phyloP scores from a whole-genome alignment of 2,797 vertebrate species.

The Micropoecilia bifurca region DNA sequence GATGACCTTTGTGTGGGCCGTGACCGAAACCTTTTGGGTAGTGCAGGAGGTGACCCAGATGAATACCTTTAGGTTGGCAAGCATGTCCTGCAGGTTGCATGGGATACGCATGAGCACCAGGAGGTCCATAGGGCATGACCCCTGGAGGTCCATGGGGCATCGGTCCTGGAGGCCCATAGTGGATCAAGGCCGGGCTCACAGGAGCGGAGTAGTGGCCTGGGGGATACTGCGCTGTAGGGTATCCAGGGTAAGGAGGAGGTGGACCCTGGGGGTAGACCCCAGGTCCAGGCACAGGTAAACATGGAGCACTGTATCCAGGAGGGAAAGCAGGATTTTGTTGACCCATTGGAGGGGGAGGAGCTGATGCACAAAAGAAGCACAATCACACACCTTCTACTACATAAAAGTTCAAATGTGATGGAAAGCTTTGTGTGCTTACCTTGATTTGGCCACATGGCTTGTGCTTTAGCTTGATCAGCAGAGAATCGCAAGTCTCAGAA shows the following conservation, averaged over 20 bases:
- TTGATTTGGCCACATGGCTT: conserved; percentile 80
- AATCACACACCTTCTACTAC: background rate
- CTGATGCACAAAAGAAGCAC: conserved; percentile 43
- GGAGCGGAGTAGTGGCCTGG: conserved; percentile 36
- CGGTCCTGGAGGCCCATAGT: conserved; percentile 40
- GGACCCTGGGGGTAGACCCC: conserved; percentile 65
- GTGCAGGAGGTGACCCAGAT: conserved; percentile 66
- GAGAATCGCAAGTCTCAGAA: background rate
- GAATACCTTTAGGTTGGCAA: conserved; percentile 23
- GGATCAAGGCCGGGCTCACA: conserved; percentile 61
- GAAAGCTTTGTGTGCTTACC: conserved; percentile 50
- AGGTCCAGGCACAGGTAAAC: conserved; percentile 47
- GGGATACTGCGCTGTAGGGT: conserved; percentile 32
- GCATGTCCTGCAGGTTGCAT: conserved; percentile 37
- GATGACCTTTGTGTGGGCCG: conserved; percentile 44
- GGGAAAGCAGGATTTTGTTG: conserved; percentile 77
- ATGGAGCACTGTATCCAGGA: conserved; percentile 66
- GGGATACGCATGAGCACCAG: conserved; percentile 74
- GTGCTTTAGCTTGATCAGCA: conserved; percentile 5
- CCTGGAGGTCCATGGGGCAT: background rate
- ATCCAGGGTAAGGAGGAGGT: conserved; percentile 53
- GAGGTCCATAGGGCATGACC: conserved; percentile 59
- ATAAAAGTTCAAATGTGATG: background rate
- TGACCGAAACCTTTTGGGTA: conserved; percentile 66
- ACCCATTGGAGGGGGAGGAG: conserved; percentile 51